phyloP scores from a whole-genome alignment of 2,888 invertebrate genomes.

The Timandra comae region DNA sequence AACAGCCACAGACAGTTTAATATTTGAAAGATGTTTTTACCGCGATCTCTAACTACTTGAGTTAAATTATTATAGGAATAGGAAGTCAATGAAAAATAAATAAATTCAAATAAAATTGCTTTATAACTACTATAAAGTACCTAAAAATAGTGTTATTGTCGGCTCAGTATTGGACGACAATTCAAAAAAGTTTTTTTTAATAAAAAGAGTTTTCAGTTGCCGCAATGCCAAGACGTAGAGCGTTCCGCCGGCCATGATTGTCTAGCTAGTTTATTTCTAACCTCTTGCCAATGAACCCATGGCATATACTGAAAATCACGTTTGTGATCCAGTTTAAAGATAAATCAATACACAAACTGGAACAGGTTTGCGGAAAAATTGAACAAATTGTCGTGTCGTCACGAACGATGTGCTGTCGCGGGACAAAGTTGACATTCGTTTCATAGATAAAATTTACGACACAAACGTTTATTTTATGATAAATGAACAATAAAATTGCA shows the following conservation, averaged over 20 bases:
- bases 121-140: too few relatives aligned
- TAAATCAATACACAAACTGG: slow-evolving; percentile 8
- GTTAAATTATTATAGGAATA: too few relatives aligned
- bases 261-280: slow-evolving; percentile 41
- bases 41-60: too few relatives aligned
- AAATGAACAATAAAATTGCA: too few relatives aligned
- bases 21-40: too few relatives aligned
- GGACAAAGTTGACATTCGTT: slow-evolving; percentile 3
- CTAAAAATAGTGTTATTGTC: too few relatives aligned
- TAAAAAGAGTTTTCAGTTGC: too few relatives aligned
- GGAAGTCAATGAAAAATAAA: too few relatives aligned
- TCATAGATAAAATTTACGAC: neutral
- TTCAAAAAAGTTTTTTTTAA: neutral
- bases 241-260: slow-evolving; percentile 1
- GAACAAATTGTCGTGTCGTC: slow-evolving; percentile 1
- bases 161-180: neutral
- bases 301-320: slow-evolving; percentile 16
- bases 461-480: too few relatives aligned
- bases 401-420: slow-evolving; percentile 5
- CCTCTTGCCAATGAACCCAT: slow-evolving; percentile 41
- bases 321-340: slow-evolving; percentile 8
- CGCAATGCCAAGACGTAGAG: neutral
- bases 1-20: too few relatives aligned
- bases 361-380: slow-evolving; percentile 15
- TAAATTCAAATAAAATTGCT: too few relatives aligned